phyloP scores from a whole-genome alignment of 2,113 vertebrate species.

The Corythaixoides concolor region DNA sequence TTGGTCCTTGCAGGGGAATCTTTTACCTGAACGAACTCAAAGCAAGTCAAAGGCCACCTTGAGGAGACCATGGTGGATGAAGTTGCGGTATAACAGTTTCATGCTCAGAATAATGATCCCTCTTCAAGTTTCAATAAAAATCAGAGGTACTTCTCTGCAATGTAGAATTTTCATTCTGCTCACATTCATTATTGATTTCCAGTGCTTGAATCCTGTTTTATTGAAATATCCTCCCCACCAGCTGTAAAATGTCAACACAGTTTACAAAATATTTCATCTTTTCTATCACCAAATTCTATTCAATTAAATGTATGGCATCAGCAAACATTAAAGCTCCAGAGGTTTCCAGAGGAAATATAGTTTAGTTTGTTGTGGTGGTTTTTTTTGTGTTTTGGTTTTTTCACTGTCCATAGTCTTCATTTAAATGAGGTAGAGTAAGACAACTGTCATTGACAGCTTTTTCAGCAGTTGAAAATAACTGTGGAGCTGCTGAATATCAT shows the following conservation, averaged over 20 bases:
- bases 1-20: not conserved
- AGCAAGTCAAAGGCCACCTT: constrained; percentile 39
- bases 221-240: constrained; percentile 55
- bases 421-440: constrained; percentile 23
- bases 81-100: constrained; percentile 19
- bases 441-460: constrained; percentile 17
- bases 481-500: not conserved
- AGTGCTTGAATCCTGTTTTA: constrained; percentile 57
- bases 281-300: constrained; percentile 39
- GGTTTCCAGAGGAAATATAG: not conserved
- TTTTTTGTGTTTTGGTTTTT: not conserved
- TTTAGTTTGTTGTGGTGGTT: not conserved
- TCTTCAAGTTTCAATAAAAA: constrained; percentile 56
- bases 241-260: constrained; percentile 65
- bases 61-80: constrained; percentile 18
- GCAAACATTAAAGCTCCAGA: not conserved
- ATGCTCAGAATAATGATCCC: constrained; percentile 61
- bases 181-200: constrained; percentile 71
- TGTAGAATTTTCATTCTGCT: constrained; percentile 49
- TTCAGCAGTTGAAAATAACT: constrained; percentile 40
- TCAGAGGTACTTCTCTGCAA: constrained; percentile 38
- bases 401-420: not conserved
- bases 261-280: constrained; percentile 62
- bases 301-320: constrained; percentile 16
- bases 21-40: constrained; percentile 1